Evolutionary conservation across 2,797 vertebrate species (phyloP), one percentile per base, ranked within the genome.

Genomic region (Craterocephalus amniculus): DNA sequence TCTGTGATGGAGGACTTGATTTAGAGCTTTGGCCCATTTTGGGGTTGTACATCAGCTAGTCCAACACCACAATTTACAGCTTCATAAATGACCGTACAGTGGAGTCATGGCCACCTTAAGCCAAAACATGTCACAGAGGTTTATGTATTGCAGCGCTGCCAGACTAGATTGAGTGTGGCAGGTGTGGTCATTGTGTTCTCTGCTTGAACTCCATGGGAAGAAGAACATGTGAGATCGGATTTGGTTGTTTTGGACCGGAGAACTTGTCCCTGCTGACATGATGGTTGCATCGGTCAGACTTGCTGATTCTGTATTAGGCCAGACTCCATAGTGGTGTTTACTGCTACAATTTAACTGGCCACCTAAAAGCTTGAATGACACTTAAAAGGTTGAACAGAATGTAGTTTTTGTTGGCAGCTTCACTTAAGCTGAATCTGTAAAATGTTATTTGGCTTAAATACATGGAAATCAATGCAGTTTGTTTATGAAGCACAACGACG

Each of bases 151-250:
- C 58, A 10, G n/a, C 9, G 27, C 63, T 34, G 35, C 48, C 52
- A 43, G 61, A 20, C 66, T 75, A 3, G 65, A 65, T 31, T 59
- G 56, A 76, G 8, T 27, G 1, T 36, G 52, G 49, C 56, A 79
- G 73, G 60, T 80, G 81, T 58, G 64, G 35, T 66, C 58, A 43
- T 74, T 65, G 55, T 65, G 63, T 66, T 63, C 10, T 36, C 55
- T 49, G 54, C 29, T 34, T 56, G 38, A 49, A 26, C 63, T 55
- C 67, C 62, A 49, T 14, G 18, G 36, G 64, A 45, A 40, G 27
- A 70, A 58, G 51, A 34, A 51, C 31, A 38, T 34, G 36, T 6
- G 29, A 31, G 20, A 22, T 31, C 14, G 3, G 62, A 54, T 34
- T 64, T 65, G 34, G 35, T 20, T 48, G n/a, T 48, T 48, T 20